Percentiles rank a stretch among this genome's conserved stretches.
Conservation (phyloP, 2,888 invertebrate species). For the Morpho achilles region DNA sequence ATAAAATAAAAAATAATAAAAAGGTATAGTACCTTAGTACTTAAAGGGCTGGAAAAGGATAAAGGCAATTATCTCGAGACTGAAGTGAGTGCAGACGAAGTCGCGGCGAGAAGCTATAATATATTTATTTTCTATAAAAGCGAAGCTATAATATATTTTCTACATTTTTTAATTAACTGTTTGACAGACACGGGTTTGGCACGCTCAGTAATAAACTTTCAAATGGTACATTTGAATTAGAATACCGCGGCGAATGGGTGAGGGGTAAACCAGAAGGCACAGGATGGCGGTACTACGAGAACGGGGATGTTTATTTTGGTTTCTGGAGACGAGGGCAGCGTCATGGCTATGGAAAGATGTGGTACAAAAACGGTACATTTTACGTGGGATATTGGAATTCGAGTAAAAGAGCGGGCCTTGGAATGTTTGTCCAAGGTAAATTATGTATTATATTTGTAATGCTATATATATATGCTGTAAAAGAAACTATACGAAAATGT, state of each 20-base stretch:
- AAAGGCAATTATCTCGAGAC: too few relatives aligned
- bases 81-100: too few relatives aligned
- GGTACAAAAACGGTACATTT: conserved; percentile 77
- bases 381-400: conserved; percentile 81
- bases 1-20: too few relatives aligned
- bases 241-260: conserved; percentile 81
- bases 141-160: not conserved
- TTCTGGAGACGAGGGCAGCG: conserved; percentile 68
- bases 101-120: too few relatives aligned
- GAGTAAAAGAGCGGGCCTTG: conserved; percentile 68
- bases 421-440: conserved; percentile 74
- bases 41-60: too few relatives aligned
- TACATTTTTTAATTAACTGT: too few relatives aligned
- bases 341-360: conserved; percentile 81
- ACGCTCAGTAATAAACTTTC: conserved; percentile 57
- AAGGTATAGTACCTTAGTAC: too few relatives aligned
- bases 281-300: conserved; percentile 76
- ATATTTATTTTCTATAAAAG: too few relatives aligned
- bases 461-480: not conserved
- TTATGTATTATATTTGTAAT: not conserved
- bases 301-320: conserved; percentile 81
- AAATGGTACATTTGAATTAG: conserved; percentile 60
- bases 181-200: conserved; percentile 78
- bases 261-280: conserved; percentile 77
- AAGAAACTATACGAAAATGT: too few relatives aligned